phyloP scores from a whole-genome alignment of 2,888 invertebrate species.

The Paralinhomoeus sp. region DNA sequence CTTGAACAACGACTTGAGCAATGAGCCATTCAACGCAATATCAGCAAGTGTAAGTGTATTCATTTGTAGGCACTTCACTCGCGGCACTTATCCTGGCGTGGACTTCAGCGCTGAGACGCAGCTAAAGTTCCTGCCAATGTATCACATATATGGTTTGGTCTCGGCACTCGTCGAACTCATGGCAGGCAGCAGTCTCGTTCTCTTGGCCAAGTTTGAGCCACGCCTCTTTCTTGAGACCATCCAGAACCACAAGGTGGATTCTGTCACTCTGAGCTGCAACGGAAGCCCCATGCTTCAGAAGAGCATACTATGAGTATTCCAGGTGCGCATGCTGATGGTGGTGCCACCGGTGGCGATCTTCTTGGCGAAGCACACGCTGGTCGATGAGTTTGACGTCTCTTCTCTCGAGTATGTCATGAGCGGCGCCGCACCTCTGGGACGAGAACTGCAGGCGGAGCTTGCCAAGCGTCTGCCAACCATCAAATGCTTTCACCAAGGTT shows the following conservation, averaged over 20 bases:
- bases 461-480: background rate
- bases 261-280: no score
- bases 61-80: no score
- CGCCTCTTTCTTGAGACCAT: constrained; percentile 42
- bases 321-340: constrained; percentile 43
- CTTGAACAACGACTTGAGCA: no score
- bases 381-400: constrained; percentile 49
- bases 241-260: constrained; percentile 40
- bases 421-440: constrained; percentile 58
- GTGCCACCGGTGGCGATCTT: constrained; percentile 60
- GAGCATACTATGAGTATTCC: no score
- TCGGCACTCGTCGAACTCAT: constrained; percentile 38
- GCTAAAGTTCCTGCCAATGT: constrained; percentile 48
- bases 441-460: background rate
- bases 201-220: constrained; percentile 50
- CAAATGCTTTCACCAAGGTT: background rate
- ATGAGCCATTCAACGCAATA: no score
- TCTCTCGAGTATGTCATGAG: constrained; percentile 44
- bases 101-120: no score
- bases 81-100: no score
- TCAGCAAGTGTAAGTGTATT: no score
- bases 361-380: constrained; percentile 42
- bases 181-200: constrained; percentile 42
- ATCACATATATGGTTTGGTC: constrained; percentile 54
- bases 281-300: no score